Percentiles rank a stretch among this genome's conserved stretches.
These are phyloP conservation scores for Burhinus oedicnemus DNA, from an alignment of 2,113 vertebrate genomes.

Conservation along the genomic window DNA sequence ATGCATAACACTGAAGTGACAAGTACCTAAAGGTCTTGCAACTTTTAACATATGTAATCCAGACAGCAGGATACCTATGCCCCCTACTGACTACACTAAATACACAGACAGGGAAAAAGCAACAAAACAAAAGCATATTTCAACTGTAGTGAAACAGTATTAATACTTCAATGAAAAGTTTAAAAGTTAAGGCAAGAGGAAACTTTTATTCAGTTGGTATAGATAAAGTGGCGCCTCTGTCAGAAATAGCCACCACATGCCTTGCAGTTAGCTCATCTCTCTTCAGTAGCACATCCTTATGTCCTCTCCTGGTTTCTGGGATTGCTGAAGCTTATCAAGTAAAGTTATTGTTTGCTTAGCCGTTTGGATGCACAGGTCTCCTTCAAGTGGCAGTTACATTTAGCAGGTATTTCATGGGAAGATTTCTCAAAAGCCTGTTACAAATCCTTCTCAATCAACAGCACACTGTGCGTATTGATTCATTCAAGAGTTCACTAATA, in stretches of 20 bases:
- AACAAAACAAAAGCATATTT: not conserved
- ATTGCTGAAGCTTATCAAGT: not conserved
- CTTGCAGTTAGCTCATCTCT: not conserved
- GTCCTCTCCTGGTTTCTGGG: not conserved
- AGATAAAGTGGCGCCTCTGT: not conserved
- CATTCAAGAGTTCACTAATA: not conserved
- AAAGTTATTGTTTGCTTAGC: not conserved
- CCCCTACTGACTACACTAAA: slow-evolving; percentile 69
- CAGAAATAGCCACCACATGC: not conserved
- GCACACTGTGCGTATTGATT: not conserved
- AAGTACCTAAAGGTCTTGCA: not conserved
- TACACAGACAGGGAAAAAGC: not conserved
- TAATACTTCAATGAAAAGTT: not conserved
- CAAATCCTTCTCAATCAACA: not conserved
- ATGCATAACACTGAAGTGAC: not conserved
- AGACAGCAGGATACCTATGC: slow-evolving; percentile 30
- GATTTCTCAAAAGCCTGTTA: not conserved
- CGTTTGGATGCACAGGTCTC: not conserved
- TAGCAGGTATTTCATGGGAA: not conserved
- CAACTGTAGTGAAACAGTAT: not conserved
- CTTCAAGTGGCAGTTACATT: not conserved
- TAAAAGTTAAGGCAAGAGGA: not conserved
- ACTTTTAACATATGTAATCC: not conserved
- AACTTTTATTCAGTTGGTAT: not conserved
- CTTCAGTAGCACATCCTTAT: not conserved